Evolutionary conservation across 2,888 invertebrate species (phyloP), one percentile per base, ranked within the genome.

Genomic region (Troglohyphantes excavatus): DNA sequence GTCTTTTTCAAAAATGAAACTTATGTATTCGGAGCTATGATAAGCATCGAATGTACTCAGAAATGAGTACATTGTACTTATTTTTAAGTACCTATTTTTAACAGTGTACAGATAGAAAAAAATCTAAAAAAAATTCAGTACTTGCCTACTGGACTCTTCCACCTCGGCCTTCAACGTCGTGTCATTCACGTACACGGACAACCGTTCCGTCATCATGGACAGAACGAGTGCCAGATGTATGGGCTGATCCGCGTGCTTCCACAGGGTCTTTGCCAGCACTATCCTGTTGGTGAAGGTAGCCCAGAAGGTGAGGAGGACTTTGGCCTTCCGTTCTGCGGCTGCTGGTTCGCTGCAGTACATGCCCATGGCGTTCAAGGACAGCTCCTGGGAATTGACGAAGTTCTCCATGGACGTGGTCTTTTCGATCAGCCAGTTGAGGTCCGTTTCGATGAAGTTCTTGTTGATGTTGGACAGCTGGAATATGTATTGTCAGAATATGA

Each of bases 301-400:
- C 92, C 92, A 92, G 19, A 92, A 87, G 1, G 92, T 91, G 13
- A 92, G 89, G 13, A 92, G 82, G 26, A 92, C 90, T 23, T 91
- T 90, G 1, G 92, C 92, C 79, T 91, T 92, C 21, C 92, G 73
- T 83, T 92, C 92, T 2, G 92, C 92, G 2, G 91, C 85, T 0
- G 89, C 78, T n/a, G 92, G 91, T 65, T 92, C 92, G 0, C 65
- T 59, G 9, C 21, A 72, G 65, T 92, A 92, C 78, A 92, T 90
- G 6, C 92, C 91, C 92, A 92, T 91, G n/a, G 92, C 92, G 82
- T 93, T 93, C 92, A 93, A 92, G 19, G 93, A 93, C 11, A 93
- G 91, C 65, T 93, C 93, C 65, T 93, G 92, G 0, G 93, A 92
- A 83, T 92, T 92, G 23, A 93, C 92, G 85, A 93, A 93, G 75